phyloP scores from a whole-genome alignment of 2,797 vertebrate species.

The Oreochromis grahami region DNA sequence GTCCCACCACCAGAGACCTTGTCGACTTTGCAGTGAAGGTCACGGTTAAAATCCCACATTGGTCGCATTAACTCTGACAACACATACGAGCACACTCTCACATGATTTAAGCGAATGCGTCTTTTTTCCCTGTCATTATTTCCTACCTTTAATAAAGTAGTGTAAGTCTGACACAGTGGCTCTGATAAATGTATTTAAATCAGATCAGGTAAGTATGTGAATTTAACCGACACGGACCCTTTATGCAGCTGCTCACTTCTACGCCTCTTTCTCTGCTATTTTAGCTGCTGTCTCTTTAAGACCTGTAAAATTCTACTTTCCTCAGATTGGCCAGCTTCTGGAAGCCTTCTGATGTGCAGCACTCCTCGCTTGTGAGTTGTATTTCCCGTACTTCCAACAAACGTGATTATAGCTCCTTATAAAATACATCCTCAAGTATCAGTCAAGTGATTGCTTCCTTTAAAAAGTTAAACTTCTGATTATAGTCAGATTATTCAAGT shows the following conservation, averaged over 20 bases:
- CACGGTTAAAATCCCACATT: conserved; percentile 27
- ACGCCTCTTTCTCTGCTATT: not conserved
- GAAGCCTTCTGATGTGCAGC: not conserved
- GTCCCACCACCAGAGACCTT: conserved; percentile 5
- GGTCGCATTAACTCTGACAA: conserved; percentile 11
- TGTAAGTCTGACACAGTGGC: not conserved
- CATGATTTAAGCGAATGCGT: not conserved
- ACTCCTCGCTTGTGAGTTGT: not conserved
- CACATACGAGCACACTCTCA: not conserved
- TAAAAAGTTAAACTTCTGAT: not conserved
- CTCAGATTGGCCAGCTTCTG: not conserved
- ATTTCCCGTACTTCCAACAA: not conserved
- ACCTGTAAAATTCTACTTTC: not conserved
- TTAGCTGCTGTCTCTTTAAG: not conserved
- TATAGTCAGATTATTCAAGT: not conserved
- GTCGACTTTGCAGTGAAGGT: conserved; percentile 22
- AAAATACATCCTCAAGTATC: not conserved
- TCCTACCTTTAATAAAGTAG: not conserved
- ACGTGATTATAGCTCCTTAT: not conserved
- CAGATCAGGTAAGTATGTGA: not conserved
- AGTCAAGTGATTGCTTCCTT: not conserved
- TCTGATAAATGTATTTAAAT: not conserved
- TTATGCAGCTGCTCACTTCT: not conserved
- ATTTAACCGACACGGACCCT: not conserved
- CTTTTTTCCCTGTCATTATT: not conserved